phyloP scores from a whole-genome alignment of 2,888 invertebrate genomes.

The Phyto melanocephala region DNA sequence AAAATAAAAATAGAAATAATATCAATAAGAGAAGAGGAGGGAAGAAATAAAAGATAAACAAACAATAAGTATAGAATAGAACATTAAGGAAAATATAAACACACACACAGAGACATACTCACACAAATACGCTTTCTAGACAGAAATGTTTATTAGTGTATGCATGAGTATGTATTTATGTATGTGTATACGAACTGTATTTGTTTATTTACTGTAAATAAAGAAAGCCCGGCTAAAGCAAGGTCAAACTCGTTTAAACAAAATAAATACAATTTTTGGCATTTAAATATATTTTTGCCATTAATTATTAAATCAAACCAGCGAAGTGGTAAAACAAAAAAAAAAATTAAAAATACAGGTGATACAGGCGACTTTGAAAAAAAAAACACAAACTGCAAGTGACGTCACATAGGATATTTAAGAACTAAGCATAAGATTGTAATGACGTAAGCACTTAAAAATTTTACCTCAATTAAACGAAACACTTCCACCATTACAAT shows the following conservation, averaged over 20 bases:
- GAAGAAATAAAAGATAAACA: slow-evolving; percentile 26
- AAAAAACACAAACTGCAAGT: not conserved
- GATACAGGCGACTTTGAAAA: not conserved
- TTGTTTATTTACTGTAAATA: slow-evolving; percentile 37
- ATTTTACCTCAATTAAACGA: not conserved
- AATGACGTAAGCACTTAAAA: slow-evolving; percentile 37
- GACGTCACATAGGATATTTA: slow-evolving; percentile 18
- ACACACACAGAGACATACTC: not conserved
- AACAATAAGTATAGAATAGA: slow-evolving; percentile 31
- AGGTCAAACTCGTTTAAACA: slow-evolving; percentile 27
- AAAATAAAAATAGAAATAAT: slow-evolving; percentile 12
- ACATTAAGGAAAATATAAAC: not conserved
- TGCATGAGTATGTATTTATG: not conserved
- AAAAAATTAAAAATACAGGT: too few species aligned
- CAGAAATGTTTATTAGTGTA: not conserved
- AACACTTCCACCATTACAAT: not conserved
- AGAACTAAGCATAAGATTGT: not conserved
- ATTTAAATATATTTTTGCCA: not conserved
- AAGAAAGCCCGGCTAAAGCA: slow-evolving; percentile 50
- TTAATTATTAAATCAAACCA: not conserved
- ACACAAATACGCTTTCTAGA: not conserved
- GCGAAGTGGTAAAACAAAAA: too few species aligned
- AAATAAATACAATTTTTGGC: not conserved
- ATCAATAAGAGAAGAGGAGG: not conserved
- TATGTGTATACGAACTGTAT: slow-evolving; percentile 1